These are phyloP conservation scores for Sepioteuthis lessoniana DNA, from an alignment of 2,888 invertebrate genomes.

Conservation along the genomic window DNA sequence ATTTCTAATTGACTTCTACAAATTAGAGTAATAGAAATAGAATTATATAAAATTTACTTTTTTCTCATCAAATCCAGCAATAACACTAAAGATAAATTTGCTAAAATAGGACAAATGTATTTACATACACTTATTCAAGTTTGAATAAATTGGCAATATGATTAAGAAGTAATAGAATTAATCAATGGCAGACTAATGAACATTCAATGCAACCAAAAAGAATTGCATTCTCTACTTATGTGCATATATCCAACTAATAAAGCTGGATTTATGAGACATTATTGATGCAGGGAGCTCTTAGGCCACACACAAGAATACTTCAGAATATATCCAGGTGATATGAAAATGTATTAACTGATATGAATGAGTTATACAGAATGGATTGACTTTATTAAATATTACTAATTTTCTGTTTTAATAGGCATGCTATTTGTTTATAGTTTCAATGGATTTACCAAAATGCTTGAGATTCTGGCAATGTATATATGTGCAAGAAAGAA, in stretches of 20 bases:
- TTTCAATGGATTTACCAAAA: conserved; percentile 33
- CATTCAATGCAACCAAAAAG: neutral
- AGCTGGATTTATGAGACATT: conserved; percentile 20
- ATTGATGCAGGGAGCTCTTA: neutral
- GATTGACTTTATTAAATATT: neutral
- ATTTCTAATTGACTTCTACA: conserved; percentile 15
- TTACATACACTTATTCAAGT: neutral
- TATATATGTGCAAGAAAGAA: neutral
- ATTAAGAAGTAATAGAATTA: neutral
- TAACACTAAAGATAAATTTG: neutral
- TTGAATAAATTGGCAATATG: neutral
- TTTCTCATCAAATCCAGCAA: neutral
- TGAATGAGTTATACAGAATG: neutral
- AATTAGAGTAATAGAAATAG: neutral
- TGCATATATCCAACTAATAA: neutral
- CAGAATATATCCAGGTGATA: conserved; percentile 11
- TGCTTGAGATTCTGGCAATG: neutral
- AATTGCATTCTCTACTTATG: neutral
- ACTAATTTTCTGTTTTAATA: neutral
- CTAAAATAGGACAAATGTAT: neutral
- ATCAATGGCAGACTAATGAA: neutral
- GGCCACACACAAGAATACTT: neutral
- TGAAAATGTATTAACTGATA: neutral
- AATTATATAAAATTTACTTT: neutral
- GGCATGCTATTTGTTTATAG: neutral